Evolutionary conservation across 2,888 invertebrate genomes (phyloP).

Genomic region (Subacronicta megacephala): DNA sequence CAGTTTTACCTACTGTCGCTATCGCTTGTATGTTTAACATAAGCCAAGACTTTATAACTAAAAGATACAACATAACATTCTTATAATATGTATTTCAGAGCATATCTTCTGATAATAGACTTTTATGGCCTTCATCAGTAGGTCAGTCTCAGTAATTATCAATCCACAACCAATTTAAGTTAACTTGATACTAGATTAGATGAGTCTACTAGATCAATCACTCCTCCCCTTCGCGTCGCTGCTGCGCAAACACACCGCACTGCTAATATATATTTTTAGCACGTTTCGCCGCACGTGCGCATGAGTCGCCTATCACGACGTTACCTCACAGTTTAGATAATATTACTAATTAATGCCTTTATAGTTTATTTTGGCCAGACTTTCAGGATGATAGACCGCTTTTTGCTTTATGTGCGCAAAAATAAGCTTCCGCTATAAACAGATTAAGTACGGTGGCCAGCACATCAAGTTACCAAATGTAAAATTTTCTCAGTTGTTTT

Average conservation of each 20-base stretch:
- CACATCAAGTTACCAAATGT: no score
- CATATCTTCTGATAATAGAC: background rate
- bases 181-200: conserved; percentile 23
- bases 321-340: conserved; percentile 30
- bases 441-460: background rate
- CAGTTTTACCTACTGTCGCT: background rate
- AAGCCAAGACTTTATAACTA: no score
- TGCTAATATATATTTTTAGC: conserved; percentile 50
- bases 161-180: conserved; percentile 32
- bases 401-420: conserved; percentile 5
- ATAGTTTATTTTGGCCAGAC: conserved; percentile 10
- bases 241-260: conserved; percentile 30
- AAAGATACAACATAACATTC: no score
- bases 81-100: background rate
- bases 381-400: conserved; percentile 3
- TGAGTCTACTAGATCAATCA: conserved; percentile 22
- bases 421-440: conserved; percentile 2
- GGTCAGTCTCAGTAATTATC: conserved; percentile 9
- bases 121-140: conserved; percentile 11
- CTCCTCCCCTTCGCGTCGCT: conserved; percentile 14
- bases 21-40: no score
- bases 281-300: conserved; percentile 50
- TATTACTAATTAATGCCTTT: conserved; percentile 21
- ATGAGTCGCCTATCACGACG: conserved; percentile 22
- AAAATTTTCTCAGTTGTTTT: no score